Evolutionary conservation across 2,888 invertebrate genomes (phyloP), one percentile per base, ranked within the genome.

Genomic region (Pristionchus arcanus): DNA sequence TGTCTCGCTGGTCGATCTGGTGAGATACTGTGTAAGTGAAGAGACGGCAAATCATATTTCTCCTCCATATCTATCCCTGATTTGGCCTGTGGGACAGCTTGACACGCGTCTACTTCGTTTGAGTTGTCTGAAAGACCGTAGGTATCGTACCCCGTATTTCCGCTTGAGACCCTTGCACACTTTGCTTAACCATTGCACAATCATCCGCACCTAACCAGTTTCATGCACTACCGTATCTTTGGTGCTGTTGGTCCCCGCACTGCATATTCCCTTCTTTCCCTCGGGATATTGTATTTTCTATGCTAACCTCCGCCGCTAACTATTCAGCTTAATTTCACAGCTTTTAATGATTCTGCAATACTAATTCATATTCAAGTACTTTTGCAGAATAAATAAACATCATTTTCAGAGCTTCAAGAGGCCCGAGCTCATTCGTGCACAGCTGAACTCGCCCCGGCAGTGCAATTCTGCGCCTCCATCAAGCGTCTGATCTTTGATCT

Each of bases 401-500:
- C 13, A 19, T 15, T 77, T 77, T 77, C 77, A 77, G 77, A 77
- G 77, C 42, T 77, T 42, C 42, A 77, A 42, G 42, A 77, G 34
- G n/a, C 25, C 77, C 1, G 34, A 25, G 42, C 7, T 15, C 77
- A 34, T 59, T 15, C 77, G 42, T 13, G 7, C 21, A 5, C 25
- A 25, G 77, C 2, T 13, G 25, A 13, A 25, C 13, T 42, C 77
- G 42, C 31, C 31, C n/a, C 42, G 77, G 15, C 19, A 42, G 31
- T 34, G 71, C n/a, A 77, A 42, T 11, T 77, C 77, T 7, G 42
- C 77, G 16, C 42, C 42, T 21, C 77, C 77, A 0, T 77, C 77
- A 49, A 77, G 77, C 31, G 77, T 77, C 42, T 77, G 77, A 77
- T 77, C 42, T 42, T n/a, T 77, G 77, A 77, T 77, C 77, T 77